Evolutionary conservation across 2,888 invertebrate genomes (phyloP).

Genomic region (Latheticus oryzae): DNA sequence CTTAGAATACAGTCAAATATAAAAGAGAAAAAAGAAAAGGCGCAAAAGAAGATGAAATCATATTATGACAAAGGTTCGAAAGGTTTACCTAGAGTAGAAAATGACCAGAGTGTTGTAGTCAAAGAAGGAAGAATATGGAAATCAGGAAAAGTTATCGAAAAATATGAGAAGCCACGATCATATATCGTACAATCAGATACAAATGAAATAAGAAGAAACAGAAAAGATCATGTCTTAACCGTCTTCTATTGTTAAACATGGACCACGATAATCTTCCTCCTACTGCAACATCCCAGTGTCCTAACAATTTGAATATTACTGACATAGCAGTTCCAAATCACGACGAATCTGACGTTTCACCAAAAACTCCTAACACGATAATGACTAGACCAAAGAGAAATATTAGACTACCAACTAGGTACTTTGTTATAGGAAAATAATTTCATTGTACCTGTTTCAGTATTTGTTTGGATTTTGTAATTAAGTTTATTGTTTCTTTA

Average conservation of each 20-base stretch:
- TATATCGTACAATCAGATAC: constrained; percentile 11
- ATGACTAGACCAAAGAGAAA: no score
- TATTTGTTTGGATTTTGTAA: no score
- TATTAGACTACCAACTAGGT: no score
- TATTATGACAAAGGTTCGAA: constrained; percentile 1
- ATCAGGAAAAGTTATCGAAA: constrained; percentile 1
- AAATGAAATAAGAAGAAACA: constrained; percentile 2
- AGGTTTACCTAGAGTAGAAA: constrained; percentile 1
- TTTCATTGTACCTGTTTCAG: no score
- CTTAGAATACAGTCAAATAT: background rate
- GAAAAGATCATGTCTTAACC: background rate
- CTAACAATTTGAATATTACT: no score
- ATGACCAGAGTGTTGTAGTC: background rate
- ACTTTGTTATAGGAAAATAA: no score
- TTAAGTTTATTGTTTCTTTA: no score
- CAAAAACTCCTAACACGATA: no score
- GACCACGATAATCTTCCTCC: no score
- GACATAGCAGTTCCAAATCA: no score
- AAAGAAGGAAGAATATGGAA: constrained; percentile 5
- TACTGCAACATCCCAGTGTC: no score
- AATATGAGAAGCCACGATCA: background rate
- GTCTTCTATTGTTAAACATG: background rate
- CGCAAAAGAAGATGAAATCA: background rate
- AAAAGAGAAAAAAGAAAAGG: constrained; percentile 5
- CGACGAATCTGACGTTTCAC: no score